Percentiles rank a stretch among this genome's conserved stretches.
Evolutionary conservation across 2,888 invertebrate species (phyloP).

Genomic region (Shargacucullia verbasci): DNA sequence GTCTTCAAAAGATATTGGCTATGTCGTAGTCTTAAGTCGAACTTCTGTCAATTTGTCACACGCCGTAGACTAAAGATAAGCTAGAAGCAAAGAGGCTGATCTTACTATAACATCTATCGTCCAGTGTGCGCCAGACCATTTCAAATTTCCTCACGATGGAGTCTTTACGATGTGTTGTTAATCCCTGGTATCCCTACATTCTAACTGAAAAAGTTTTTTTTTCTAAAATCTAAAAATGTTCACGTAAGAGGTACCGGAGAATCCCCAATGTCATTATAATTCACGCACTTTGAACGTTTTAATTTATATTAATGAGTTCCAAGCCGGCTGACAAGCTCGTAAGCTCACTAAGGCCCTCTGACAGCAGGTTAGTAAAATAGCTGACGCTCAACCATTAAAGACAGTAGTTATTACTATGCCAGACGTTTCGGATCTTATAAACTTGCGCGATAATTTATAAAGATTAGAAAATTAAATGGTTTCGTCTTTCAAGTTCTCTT

Average conservation of each 20-base stretch:
- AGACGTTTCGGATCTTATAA: slow-evolving; percentile 10
- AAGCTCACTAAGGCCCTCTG: slow-evolving; percentile 2
- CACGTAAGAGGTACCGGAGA: not conserved
- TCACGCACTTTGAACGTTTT: slow-evolving; percentile 8
- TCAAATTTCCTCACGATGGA: too few species aligned
- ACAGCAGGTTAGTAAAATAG: slow-evolving; percentile 17
- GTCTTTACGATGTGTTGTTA: too few species aligned
- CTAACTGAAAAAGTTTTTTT: too few species aligned
- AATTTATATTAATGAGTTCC: slow-evolving; percentile 27
- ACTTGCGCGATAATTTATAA: slow-evolving; percentile 21
- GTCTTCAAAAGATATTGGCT: too few species aligned
- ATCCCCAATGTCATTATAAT: not conserved
- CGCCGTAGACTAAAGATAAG: too few species aligned
- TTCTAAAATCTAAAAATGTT: not conserved
- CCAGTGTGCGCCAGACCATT: too few species aligned
- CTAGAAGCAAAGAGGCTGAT: too few species aligned
- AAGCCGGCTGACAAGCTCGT: slow-evolving; percentile 3
- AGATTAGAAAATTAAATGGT: slow-evolving; percentile 24
- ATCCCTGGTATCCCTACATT: too few species aligned
- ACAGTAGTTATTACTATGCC: slow-evolving; percentile 4
- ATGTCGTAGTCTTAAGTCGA: too few species aligned
- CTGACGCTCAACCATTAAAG: slow-evolving; percentile 2
- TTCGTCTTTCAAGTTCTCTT: slow-evolving; percentile 22
- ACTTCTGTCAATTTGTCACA: too few species aligned
- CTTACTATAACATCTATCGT: too few species aligned